Conservation (phyloP, 2,113 vertebrate species). For the Egretta garzetta region DNA sequence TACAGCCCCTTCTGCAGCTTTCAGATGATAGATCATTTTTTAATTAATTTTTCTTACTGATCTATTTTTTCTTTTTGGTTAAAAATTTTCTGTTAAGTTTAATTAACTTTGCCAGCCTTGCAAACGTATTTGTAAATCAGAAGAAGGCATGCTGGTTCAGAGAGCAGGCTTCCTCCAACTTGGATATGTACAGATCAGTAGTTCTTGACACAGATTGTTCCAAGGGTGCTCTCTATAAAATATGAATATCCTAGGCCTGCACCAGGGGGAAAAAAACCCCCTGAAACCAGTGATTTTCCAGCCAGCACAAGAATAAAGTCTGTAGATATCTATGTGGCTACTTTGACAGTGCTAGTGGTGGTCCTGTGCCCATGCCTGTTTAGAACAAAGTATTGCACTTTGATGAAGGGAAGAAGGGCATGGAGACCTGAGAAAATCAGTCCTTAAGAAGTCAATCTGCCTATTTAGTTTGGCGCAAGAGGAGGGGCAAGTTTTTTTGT, state of each 20-base stretch:
- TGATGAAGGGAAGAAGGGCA: not conserved
- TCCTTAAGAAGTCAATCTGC: not conserved
- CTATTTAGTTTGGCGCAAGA: not conserved
- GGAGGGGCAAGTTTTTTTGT: not conserved
- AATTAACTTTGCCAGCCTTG: not conserved
- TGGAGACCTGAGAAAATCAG: not conserved
- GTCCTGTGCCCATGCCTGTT: not conserved
- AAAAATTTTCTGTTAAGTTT: slow-evolving; percentile 14
- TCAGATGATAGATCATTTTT: slow-evolving; percentile 1
- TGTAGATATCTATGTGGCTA: accelerated
- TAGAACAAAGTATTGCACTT: not conserved
- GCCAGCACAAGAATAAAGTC: not conserved
- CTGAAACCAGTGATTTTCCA: not conserved
- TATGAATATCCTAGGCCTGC: not conserved
- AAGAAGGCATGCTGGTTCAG: not conserved
- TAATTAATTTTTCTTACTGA: slow-evolving; percentile 24
- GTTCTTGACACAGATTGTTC: not conserved
- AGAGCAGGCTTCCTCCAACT: not conserved
- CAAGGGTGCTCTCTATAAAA: not conserved
- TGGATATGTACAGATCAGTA: not conserved
- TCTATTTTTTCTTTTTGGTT: not conserved
- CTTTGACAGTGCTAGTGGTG: not conserved
- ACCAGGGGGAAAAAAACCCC: not conserved
- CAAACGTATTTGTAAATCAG: not conserved
- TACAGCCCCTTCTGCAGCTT: not conserved